Percentiles rank a stretch among this genome's conserved stretches.
Conservation (phyloP, 2,797 vertebrate genomes). For the Xerus rutilus region DNA sequence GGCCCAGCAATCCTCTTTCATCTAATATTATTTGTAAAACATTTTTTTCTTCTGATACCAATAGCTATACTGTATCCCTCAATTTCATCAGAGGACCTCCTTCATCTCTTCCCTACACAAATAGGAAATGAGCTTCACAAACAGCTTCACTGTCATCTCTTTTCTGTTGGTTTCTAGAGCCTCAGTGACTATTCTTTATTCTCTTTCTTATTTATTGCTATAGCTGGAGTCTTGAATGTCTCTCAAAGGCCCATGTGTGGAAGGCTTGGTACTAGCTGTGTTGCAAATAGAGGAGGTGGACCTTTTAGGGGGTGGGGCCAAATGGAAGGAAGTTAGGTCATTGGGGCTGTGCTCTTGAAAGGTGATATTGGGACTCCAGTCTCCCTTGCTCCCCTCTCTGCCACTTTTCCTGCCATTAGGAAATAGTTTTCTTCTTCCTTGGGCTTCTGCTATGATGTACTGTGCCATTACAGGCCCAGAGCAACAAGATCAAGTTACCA, state of each 20-base stretch:
- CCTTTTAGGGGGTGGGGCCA: background rate
- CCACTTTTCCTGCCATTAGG: background rate
- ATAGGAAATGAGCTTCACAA: background rate
- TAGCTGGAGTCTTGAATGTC: background rate
- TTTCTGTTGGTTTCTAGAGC: background rate
- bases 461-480: background rate
- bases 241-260: background rate
- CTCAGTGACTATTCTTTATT: background rate
- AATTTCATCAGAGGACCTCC: background rate
- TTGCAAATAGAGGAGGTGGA: background rate
- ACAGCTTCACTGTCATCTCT: background rate
- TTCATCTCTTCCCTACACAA: background rate
- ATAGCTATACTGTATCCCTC: background rate
- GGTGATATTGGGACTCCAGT: background rate
- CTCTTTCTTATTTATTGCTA: background rate
- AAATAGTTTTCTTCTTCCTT: background rate
- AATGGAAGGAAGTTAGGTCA: background rate
- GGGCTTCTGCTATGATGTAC: background rate
- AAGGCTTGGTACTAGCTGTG: background rate
- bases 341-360: background rate
- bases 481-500: too few relatives aligned
- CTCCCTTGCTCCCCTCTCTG: background rate
- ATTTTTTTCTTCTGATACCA: background rate
- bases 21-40: background rate
- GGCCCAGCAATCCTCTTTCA: background rate